phyloP scores from a whole-genome alignment of 2,888 invertebrate genomes.

The Drosophila borborema region DNA sequence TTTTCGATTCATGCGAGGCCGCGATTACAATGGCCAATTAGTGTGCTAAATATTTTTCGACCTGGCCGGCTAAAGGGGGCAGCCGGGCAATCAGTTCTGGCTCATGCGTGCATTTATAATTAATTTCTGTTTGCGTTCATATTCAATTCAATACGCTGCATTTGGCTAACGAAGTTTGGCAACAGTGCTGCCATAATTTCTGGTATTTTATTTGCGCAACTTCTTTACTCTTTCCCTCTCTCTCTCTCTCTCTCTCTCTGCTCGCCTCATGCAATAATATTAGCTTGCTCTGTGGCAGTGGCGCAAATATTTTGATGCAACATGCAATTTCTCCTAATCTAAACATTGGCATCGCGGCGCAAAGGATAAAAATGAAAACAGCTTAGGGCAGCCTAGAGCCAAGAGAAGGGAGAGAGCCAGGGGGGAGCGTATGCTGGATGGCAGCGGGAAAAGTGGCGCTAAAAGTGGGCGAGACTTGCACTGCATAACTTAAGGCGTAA shows the following conservation, averaged over 20 bases:
- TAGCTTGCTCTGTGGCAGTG: slow-evolving; percentile 27
- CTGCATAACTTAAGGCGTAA: slow-evolving; percentile 75
- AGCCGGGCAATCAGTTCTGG: slow-evolving; percentile 28
- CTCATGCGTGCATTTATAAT: slow-evolving; percentile 60
- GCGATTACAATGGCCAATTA: slow-evolving; percentile 49
- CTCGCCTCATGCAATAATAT: slow-evolving; percentile 28
- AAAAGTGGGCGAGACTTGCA: slow-evolving; percentile 46
- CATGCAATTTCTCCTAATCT: slow-evolving; percentile 78
- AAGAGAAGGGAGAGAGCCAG: not conserved
- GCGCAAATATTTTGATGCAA: slow-evolving; percentile 77
- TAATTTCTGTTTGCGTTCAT: slow-evolving; percentile 58
- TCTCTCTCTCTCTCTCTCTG: not conserved
- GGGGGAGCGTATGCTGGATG: not conserved
- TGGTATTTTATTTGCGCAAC: slow-evolving; percentile 17
- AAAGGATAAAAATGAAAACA: slow-evolving; percentile 65
- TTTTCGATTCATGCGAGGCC: slow-evolving; percentile 11
- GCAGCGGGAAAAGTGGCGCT: not conserved
- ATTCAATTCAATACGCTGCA: slow-evolving; percentile 51
- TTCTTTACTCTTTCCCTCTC: not conserved
- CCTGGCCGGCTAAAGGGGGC: slow-evolving; percentile 18
- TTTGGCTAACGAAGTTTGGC: slow-evolving; percentile 58
- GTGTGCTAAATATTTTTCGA: slow-evolving; percentile 26
- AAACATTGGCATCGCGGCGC: slow-evolving; percentile 64
- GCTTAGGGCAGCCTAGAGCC: slow-evolving; percentile 36
- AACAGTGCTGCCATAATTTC: slow-evolving; percentile 35